A percentile compares a stretch with the other conserved stretches of the same genome.
Conservation (phyloP, 2,797 vertebrate species). For the Benthosema pterotum region DNA sequence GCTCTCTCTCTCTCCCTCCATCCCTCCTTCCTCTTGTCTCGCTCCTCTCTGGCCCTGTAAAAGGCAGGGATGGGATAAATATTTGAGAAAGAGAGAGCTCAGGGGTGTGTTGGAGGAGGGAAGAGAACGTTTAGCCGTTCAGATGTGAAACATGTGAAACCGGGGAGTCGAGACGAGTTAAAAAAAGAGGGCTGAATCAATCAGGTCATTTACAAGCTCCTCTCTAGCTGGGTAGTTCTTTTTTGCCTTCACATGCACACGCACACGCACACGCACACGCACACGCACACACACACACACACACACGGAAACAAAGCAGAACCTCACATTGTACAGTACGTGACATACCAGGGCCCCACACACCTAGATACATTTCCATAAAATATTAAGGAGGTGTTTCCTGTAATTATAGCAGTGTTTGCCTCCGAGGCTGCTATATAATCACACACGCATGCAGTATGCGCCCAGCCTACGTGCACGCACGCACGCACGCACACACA, state of each 20-base stretch:
- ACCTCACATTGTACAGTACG: conserved; percentile 61
- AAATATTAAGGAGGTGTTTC: conserved; percentile 92
- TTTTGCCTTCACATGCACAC: conserved; percentile 20
- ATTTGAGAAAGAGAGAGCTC: conserved; percentile 72
- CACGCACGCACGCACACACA: conserved; percentile 45
- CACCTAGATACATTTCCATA: conserved; percentile 85
- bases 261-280: conserved; percentile 31
- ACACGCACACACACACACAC: conserved; percentile 25
- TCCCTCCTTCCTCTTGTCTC: conserved; percentile 33
- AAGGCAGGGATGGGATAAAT: conserved; percentile 73
- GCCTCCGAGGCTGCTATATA: conserved; percentile 86
- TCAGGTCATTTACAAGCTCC: conserved; percentile 38
- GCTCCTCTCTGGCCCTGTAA: conserved; percentile 51
- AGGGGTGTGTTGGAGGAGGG: conserved; percentile 62
- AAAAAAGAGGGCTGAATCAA: conserved; percentile 45
- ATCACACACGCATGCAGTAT: conserved; percentile 89
- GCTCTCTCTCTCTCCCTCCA: conserved; percentile 42
- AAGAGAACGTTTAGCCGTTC: conserved; percentile 69
- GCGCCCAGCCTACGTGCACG: conserved; percentile 60
- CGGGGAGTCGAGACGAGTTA: conserved; percentile 57
- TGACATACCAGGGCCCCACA: conserved; percentile 68
- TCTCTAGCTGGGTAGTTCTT: conserved; percentile 18
- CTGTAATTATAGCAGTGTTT: conserved; percentile 92
- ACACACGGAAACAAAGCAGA: not conserved
- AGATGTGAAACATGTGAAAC: conserved; percentile 71